Evolutionary conservation across 2,888 invertebrate species (phyloP), one percentile per base, ranked within the genome.

Genomic region (Caenorhabditis zanzibari): DNA sequence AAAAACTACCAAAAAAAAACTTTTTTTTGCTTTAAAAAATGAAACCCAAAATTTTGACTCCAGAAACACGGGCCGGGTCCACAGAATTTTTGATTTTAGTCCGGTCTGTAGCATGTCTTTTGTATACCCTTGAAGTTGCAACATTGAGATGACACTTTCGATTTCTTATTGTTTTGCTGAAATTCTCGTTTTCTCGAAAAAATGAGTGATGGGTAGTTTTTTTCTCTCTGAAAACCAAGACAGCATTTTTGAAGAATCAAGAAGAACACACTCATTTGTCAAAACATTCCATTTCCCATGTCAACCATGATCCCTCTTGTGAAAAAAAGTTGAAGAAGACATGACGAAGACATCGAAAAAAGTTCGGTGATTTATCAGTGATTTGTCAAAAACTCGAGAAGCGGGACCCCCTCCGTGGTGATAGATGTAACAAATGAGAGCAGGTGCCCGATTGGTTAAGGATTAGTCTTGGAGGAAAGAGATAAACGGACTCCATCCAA

Each of bases 391-490:
- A 56, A 38, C 38, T 38, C 38, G 7, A 6, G 12, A 10, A 6
- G 12, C 7, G 12, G 12, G 12, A 38, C 6, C 44, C 59, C 59
- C 58, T 24, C 56, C 19, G 12, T 47, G 58, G 47, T 47, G 58
- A 49, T 41, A 24, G 49, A 61, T 77, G 77, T 77, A 77, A 77
- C 69, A 22, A 54, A 76, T 68, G 77, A 61, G 69, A 77, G 69
- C 77, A 77, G 77, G 77, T 77, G 77, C 28, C 41, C 54, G 26
- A 69, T 77, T 61, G 54, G 69, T 76, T 76, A 68, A 76, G 76
- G 59, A 69, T 69, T 77, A 63, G 69, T 24, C 44, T 44, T 24
- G 19, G 49, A 38, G 22, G 56, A 64, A 56, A 54, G 44, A 64
- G 19, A 61, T 14, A 41, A 24, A 24, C 2, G 41, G 41, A 26